Evolutionary conservation across 1,140 invertebrate genomes (phyloP).

Genomic region (Linepithema humile): DNA sequence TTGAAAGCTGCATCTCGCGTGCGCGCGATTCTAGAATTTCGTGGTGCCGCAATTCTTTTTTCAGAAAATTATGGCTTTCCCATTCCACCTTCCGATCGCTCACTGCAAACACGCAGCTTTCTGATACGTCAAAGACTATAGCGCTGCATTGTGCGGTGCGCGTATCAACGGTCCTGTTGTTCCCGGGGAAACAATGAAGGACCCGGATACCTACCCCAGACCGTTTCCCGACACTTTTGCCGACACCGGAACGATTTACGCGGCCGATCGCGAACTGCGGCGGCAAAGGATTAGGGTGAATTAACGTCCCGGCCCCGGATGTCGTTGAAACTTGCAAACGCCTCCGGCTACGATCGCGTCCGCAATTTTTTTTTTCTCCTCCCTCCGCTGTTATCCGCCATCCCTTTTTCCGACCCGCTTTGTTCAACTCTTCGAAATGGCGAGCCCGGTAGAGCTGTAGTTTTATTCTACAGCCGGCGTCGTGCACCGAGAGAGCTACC

Average conservation of each 20-base stretch:
- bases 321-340: constrained; percentile 34
- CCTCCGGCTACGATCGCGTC: neutral
- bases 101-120: neutral
- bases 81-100: neutral
- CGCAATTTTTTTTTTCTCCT: constrained; percentile 21
- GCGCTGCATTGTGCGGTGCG: neutral
- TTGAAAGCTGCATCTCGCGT: neutral
- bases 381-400: neutral
- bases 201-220: neutral
- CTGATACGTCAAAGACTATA: neutral
- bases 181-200: constrained; percentile 30
- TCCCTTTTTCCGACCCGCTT: constrained; percentile 17
- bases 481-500: neutral
- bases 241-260: constrained; percentile 35
- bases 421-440: constrained; percentile 40
- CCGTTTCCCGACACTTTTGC: neutral
- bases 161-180: neutral
- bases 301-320: constrained; percentile 17
- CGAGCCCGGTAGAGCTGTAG: constrained; percentile 8
- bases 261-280: constrained; percentile 5
- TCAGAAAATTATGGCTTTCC: constrained; percentile 10
- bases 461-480: constrained; percentile 33
- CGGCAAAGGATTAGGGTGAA: constrained; percentile 43
- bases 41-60: neutral
- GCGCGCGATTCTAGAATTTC: neutral